phyloP scores from a whole-genome alignment of 2,797 vertebrate genomes.

The Perodicticus potto region DNA sequence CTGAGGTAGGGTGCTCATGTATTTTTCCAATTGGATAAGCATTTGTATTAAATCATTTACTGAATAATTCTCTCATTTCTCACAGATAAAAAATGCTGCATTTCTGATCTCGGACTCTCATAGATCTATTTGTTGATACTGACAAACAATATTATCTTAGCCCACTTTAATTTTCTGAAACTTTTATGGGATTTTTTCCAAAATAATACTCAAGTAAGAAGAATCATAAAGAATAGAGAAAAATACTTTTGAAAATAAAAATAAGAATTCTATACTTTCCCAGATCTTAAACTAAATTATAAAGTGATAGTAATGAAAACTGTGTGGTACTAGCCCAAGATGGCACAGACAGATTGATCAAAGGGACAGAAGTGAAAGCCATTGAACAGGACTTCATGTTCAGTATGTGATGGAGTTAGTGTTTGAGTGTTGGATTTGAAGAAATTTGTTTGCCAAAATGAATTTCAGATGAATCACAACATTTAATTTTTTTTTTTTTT shows the following conservation, averaged over 20 bases:
- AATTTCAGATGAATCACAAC: slow-evolving; percentile 26
- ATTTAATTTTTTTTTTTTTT: slow-evolving; percentile 33
- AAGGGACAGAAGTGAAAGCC: not conserved
- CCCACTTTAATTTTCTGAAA: not conserved
- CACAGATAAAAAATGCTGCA: not conserved
- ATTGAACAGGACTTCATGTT: not conserved
- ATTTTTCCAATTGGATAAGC: slow-evolving; percentile 20
- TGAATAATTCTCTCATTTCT: not conserved
- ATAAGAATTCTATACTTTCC: slow-evolving; percentile 11
- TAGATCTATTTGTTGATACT: slow-evolving; percentile 7
- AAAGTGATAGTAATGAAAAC: not conserved
- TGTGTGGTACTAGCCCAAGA: not conserved
- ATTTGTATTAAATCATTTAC: slow-evolving; percentile 24
- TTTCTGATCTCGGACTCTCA: not conserved
- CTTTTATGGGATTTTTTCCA: not conserved
- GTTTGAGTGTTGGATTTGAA: not conserved
- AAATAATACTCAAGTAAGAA: slow-evolving; percentile 14
- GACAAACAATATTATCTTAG: slow-evolving; percentile 29
- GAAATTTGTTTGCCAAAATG: not conserved
- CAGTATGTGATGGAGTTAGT: not conserved
- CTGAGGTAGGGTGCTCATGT: not conserved
- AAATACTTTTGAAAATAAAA: slow-evolving; percentile 56
- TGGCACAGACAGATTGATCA: not conserved
- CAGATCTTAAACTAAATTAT: slow-evolving; percentile 36
- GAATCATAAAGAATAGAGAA: not conserved